phyloP scores from a whole-genome alignment of 2,797 vertebrate genomes.

The Myotis daubentonii region DNA sequence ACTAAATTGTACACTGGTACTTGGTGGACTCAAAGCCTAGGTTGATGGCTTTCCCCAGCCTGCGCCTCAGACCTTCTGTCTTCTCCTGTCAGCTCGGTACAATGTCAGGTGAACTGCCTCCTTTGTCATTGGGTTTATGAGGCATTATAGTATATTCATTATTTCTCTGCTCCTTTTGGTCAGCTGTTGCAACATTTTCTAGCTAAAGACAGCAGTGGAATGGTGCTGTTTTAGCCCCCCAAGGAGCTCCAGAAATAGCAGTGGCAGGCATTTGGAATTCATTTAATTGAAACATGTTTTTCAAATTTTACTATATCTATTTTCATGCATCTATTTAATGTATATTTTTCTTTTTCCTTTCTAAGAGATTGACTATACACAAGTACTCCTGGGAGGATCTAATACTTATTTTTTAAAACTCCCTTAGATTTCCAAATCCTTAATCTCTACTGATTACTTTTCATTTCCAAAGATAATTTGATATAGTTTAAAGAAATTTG shows the following conservation, averaged over 20 bases:
- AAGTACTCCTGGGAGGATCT: constrained; percentile 2
- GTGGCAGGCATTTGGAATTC: constrained; percentile 39
- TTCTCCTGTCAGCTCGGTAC: not conserved
- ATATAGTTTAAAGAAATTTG: constrained; percentile 25
- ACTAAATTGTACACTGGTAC: not conserved
- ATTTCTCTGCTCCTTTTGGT: constrained; percentile 5
- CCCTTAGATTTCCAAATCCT: constrained; percentile 29
- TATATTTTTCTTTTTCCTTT: constrained; percentile 41
- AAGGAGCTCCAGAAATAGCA: constrained; percentile 57
- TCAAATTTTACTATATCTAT: constrained; percentile 52
- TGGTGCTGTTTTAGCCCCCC: constrained; percentile 39
- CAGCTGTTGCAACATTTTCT: not conserved
- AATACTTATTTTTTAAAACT: not conserved
- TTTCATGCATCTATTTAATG: constrained; percentile 61
- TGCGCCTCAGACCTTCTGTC: not conserved
- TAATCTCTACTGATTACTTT: constrained; percentile 29
- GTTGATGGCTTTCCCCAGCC: not conserved
- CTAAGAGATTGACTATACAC: constrained; percentile 17
- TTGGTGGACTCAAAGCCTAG: not conserved
- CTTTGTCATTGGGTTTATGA: constrained; percentile 2
- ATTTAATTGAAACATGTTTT: constrained; percentile 50
- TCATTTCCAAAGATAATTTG: constrained; percentile 8
- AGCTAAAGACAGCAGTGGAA: constrained; percentile 30
- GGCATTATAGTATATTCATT: not conserved
- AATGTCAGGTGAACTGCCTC: not conserved